Evolutionary conservation across 2,113 vertebrate species (phyloP).

Genomic region (Orthonyx spaldingii): DNA sequence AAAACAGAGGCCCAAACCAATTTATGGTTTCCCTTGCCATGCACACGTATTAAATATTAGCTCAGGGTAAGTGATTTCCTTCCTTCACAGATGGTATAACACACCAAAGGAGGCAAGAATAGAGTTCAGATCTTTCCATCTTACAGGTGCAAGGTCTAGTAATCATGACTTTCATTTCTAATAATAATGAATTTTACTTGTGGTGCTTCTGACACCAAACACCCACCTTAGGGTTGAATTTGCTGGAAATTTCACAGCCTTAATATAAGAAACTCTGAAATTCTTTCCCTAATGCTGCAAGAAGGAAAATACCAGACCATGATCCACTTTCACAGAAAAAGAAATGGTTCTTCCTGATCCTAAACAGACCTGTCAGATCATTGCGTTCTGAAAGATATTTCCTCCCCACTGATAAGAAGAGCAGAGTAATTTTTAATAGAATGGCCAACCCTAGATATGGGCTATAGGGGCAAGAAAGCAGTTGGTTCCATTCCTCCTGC

Average conservation of each 20-base stretch:
- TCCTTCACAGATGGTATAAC: background rate
- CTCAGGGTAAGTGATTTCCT: background rate
- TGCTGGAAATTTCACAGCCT: background rate
- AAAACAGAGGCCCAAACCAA: background rate
- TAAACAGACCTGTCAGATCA: background rate
- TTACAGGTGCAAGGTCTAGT: background rate
- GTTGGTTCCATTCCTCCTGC: background rate
- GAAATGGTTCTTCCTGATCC: background rate
- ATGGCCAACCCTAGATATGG: background rate
- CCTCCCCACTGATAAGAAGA: background rate
- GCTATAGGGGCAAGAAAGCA: background rate
- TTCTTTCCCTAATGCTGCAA: background rate
- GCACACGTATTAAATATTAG: background rate
- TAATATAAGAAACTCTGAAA: background rate
- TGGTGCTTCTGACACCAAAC: background rate
- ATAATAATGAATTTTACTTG: background rate
- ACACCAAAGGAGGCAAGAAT: background rate
- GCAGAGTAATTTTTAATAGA: background rate
- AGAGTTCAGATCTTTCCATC: background rate
- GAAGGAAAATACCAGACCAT: background rate
- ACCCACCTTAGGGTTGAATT: background rate
- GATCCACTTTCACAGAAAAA: background rate
- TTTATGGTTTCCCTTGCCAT: background rate
- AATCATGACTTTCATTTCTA: background rate
- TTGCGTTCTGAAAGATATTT: background rate